Evolutionary conservation across 2,113 vertebrate genomes (phyloP).

Genomic region (Procavia capensis): DNA sequence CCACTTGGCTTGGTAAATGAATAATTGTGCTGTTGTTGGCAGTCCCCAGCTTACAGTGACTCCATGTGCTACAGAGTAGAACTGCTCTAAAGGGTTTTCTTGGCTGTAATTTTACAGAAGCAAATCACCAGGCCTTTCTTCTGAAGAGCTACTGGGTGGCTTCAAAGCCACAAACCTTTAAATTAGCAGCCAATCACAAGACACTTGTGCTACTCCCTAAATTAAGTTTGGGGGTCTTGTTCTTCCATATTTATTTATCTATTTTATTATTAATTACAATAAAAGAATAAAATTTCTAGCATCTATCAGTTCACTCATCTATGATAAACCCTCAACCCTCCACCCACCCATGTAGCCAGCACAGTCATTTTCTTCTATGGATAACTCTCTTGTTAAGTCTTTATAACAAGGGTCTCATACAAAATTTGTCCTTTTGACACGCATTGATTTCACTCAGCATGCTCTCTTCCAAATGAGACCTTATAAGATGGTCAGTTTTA

Average conservation of each 20-base stretch:
- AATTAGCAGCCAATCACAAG: neutral
- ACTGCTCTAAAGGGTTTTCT: neutral
- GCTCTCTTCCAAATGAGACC: too few species aligned
- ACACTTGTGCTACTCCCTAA: neutral
- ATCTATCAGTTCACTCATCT: too few species aligned
- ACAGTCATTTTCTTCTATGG: too few species aligned
- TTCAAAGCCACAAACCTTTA: neutral
- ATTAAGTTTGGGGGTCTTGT: neutral
- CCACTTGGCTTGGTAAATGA: neutral
- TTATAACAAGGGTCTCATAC: too few species aligned
- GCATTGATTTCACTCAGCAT: too few species aligned
- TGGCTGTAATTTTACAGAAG: neutral
- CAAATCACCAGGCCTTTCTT: neutral
- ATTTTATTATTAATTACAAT: too few species aligned
- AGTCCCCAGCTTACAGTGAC: neutral
- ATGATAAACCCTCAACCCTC: too few species aligned
- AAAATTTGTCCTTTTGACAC: too few species aligned
- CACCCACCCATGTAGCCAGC: too few species aligned
- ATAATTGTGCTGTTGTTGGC: neutral
- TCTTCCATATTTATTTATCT: neutral
- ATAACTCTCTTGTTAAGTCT: too few species aligned
- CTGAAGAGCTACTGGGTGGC: neutral
- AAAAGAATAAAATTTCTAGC: too few species aligned
- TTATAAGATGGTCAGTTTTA: too few species aligned
- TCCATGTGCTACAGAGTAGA: neutral